These are phyloP conservation scores for Numenius arquata DNA, from an alignment of 2,113 vertebrate genomes.

Conservation along the genomic window DNA sequence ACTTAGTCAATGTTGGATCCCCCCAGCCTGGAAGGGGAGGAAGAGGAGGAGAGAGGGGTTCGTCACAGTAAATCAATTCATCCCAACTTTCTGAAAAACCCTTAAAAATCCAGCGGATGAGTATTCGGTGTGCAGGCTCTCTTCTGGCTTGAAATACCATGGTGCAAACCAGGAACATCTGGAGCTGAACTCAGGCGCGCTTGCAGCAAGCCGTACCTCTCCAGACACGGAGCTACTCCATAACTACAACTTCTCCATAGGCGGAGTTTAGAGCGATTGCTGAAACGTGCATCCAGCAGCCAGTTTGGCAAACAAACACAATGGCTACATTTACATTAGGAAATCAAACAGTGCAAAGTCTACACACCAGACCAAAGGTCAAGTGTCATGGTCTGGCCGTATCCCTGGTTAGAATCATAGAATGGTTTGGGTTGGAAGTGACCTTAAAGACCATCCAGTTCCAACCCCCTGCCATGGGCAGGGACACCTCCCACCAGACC, in stretches of 20 bases:
- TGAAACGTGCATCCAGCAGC: neutral
- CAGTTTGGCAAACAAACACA: neutral
- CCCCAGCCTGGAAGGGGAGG: neutral
- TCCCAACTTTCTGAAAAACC: neutral
- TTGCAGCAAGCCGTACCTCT: neutral
- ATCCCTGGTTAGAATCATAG: neutral
- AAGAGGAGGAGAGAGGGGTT: neutral
- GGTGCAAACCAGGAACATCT: neutral
- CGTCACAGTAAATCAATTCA: neutral
- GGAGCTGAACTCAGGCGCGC: neutral
- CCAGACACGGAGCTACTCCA: neutral
- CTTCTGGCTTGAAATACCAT: neutral
- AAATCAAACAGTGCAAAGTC: neutral
- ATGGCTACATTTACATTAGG: neutral
- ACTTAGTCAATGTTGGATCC: neutral
- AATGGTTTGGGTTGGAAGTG: no score
- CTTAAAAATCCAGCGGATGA: neutral
- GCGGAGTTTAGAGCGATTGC: neutral
- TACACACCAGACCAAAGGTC: neutral
- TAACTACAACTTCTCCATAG: neutral
- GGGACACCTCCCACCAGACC: no score
- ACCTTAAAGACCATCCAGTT: no score
- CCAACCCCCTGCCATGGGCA: no score
- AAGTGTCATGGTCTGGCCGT: neutral
- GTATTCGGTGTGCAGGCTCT: neutral